phyloP scores from a whole-genome alignment of 2,888 invertebrate species.

The Ormyrus nitidulus region DNA sequence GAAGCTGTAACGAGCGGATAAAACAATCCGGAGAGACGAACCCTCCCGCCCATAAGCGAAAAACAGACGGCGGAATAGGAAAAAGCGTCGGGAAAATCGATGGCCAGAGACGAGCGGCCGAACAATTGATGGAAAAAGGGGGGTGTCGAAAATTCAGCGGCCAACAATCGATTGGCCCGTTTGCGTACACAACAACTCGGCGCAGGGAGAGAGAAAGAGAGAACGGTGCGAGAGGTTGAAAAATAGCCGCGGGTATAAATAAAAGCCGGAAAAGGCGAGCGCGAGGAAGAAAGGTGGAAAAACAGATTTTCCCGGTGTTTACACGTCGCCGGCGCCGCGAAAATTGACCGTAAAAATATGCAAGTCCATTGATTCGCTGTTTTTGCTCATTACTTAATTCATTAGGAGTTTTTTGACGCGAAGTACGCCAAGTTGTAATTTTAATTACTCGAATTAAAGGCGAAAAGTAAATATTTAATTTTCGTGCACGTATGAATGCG shows the following conservation, averaged over 20 bases:
- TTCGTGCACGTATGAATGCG: no score
- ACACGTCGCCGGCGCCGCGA: not conserved
- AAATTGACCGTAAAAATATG: not conserved
- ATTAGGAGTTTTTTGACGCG: no score
- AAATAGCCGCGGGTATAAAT: slow-evolving; percentile 39
- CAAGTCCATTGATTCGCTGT: no score
- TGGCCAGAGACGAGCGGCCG: not conserved
- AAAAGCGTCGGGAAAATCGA: not conserved
- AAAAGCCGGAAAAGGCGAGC: slow-evolving; percentile 6
- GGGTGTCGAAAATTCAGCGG: slow-evolving; percentile 39
- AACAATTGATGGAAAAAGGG: slow-evolving; percentile 17
- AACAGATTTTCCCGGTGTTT: not conserved
- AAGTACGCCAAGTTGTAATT: no score
- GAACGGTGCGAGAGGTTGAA: slow-evolving; percentile 33
- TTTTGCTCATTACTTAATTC: no score
- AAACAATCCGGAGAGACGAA: slow-evolving; percentile 60
- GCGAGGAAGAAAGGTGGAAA: not conserved
- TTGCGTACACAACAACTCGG: slow-evolving; percentile 8
- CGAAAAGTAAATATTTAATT: no score
- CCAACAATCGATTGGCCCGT: slow-evolving; percentile 19
- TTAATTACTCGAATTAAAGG: no score
- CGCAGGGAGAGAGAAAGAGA: not conserved
- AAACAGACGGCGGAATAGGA: not conserved
- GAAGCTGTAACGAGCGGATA: slow-evolving; percentile 65
- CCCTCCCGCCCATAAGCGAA: slow-evolving; percentile 14